These are phyloP conservation scores for Abrostola triplasia DNA, from an alignment of 2,888 invertebrate species.

Conservation along the genomic window DNA sequence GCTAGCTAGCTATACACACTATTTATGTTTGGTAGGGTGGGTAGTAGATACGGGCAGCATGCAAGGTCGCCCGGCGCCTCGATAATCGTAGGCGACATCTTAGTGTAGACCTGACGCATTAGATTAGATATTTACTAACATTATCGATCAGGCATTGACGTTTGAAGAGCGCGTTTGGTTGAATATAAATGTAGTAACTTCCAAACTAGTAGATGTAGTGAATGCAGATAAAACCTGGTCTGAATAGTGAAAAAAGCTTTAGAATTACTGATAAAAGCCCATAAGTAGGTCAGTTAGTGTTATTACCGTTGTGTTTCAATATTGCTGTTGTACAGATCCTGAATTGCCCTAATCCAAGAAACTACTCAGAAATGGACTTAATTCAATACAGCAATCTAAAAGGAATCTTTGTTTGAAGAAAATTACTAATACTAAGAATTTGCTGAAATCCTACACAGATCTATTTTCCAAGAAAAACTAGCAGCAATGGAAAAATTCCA, in stretches of 20 bases:
- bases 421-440: not conserved
- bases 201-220: too few relatives aligned
- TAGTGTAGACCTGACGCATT: slow-evolving; percentile 66
- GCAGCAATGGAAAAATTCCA: slow-evolving; percentile 18
- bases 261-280: too few relatives aligned
- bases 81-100: slow-evolving; percentile 71
- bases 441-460: slow-evolving; percentile 1
- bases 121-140: slow-evolving; percentile 2
- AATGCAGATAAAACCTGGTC: too few relatives aligned
- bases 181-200: too few relatives aligned
- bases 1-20: slow-evolving; percentile 36
- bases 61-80: slow-evolving; percentile 86
- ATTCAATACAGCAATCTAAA: not conserved
- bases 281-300: too few relatives aligned
- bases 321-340: too few relatives aligned
- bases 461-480: slow-evolving; percentile 20
- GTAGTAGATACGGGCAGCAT: slow-evolving; percentile 64
- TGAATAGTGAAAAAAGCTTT: too few relatives aligned
- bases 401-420: not conserved
- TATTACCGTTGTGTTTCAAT: too few relatives aligned
- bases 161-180: too few relatives aligned
- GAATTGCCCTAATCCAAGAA: too few relatives aligned
- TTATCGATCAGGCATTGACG: not conserved
- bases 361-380: not conserved
- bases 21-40: slow-evolving; percentile 71